phyloP scores from a whole-genome alignment of 2,113 vertebrate genomes.

The Campylorhamphus procurvoides region DNA sequence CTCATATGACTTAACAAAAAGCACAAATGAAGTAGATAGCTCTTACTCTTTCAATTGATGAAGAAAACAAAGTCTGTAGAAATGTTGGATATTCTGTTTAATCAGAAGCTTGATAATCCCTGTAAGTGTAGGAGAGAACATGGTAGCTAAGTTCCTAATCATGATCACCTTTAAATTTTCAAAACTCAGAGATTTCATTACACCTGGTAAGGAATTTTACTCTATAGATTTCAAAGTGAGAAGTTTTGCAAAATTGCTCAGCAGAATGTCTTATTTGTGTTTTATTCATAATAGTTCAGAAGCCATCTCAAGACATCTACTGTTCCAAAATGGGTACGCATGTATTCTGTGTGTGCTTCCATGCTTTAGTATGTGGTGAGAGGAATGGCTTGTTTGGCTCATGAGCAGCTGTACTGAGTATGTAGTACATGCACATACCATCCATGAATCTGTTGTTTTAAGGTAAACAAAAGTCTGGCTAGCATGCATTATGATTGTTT shows the following conservation, averaged over 20 bases:
- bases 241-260: conserved; percentile 19
- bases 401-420: background rate
- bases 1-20: background rate
- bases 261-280: conserved; percentile 26
- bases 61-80: background rate
- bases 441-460: background rate
- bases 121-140: background rate
- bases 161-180: background rate
- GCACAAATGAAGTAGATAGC: background rate
- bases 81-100: background rate
- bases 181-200: background rate
- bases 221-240: background rate
- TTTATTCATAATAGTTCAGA: conserved; percentile 41
- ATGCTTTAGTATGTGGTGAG: conserved; percentile 11
- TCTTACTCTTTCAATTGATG: background rate
- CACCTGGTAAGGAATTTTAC: background rate
- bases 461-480: background rate
- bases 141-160: background rate
- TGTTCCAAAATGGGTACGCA: conserved; percentile 38
- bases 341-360: conserved; percentile 19
- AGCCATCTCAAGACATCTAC: conserved; percentile 34
- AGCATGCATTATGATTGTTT: conserved; percentile 3
- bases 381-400: conserved; percentile 23
- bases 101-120: background rate
- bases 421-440: background rate